Base-by-base conservation (phyloP, 2,797 vertebrate genomes). In the Lateolabrax maculatus region DNA sequence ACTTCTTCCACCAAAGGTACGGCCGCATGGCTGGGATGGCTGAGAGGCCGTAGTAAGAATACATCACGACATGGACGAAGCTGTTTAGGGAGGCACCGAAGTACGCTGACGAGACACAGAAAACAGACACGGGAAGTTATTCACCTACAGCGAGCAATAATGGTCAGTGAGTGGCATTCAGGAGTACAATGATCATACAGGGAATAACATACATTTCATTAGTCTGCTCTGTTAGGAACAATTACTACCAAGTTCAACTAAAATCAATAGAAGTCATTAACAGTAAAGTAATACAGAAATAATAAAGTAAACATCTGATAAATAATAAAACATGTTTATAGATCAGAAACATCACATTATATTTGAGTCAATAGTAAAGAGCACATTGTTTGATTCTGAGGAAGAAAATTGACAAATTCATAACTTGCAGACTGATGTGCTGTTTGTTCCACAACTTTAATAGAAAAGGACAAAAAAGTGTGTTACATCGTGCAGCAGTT, bases 1-100 rank as follows among this genome's bases (percentile, higher is more conserved):
- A 99, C 87, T 96, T 99, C 94, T 99, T 99, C 98, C 98, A 99
- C 98, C 98, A 99, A 62, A 99, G 97, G 92, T 98, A 99, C 0
- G 98, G 98, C 46, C 97, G 95, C 81, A 99, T 92, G 83, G 96
- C 95, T 19, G 98, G 98, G 77, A 99, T 73, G 27, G 97, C 96
- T 0, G 98, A 98, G 83, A 99, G 93, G 25, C 97, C 97, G 0
- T 99, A 99, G 91, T 99, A 99, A 2, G 98, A 98, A 89, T 99
- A 99, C 98, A 99, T 99, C 85, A 99, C 95, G 15, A 99, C 95
- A 0, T 99, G 98, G 88, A 99, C 97, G 86, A 99, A 99, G 94
- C 97, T 98, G 95, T 99, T 99, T 18, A 99, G 91, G 4, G 95
- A 94, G 85, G 98, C 96, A 57, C 98, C 98, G 31, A 99, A 99